A percentile compares a stretch with the other conserved stretches of the same genome.
Evolutionary conservation across 2,888 invertebrate species (phyloP).

Genomic region (Ferrisia virgata): DNA sequence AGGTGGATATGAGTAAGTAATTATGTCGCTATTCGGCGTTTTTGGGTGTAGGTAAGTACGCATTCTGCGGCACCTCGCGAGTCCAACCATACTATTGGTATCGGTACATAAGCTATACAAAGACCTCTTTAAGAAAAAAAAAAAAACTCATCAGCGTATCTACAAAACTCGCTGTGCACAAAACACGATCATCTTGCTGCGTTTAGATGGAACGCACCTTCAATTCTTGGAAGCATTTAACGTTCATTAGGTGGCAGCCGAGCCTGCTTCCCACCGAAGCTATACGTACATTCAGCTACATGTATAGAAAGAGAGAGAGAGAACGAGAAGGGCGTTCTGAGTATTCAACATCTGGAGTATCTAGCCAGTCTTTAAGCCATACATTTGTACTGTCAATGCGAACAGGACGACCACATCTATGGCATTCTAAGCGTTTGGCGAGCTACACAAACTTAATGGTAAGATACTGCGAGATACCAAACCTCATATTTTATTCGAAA

Average conservation of each 20-base stretch:
- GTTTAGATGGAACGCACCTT: background rate
- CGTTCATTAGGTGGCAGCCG: constrained; percentile 1
- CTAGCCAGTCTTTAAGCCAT: background rate
- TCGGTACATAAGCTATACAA: no score
- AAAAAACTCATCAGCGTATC: background rate
- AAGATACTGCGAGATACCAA: background rate
- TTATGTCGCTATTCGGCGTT: background rate
- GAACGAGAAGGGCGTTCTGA: background rate
- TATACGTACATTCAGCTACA: no score
- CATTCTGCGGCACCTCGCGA: no score
- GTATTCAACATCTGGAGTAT: background rate
- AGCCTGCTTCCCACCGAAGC: background rate
- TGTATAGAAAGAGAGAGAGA: no score
- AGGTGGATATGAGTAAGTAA: background rate
- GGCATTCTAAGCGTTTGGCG: no score
- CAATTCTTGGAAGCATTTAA: background rate
- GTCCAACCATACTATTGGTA: no score
- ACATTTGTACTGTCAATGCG: background rate
- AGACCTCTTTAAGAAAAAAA: no score
- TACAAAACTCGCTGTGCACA: no score
- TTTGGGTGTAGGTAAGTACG: no score
- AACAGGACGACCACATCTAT: background rate
- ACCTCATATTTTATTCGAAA: background rate
- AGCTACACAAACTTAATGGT: no score
- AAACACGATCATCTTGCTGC: no score